Evolutionary conservation across 2,113 vertebrate species (phyloP).

Genomic region (Beaufortia kweichowensis): DNA sequence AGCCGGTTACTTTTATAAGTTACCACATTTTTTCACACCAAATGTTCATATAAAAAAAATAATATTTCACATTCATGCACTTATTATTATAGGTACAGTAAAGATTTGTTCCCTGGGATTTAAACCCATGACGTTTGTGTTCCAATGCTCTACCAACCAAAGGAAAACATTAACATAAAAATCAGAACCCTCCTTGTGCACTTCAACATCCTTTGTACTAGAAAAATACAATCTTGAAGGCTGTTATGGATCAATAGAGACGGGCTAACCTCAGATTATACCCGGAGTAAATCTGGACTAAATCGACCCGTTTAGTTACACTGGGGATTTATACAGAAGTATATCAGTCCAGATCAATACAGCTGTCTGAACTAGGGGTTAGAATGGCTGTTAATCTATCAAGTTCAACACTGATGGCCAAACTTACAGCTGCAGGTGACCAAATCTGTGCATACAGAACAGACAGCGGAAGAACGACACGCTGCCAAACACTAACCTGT

Average conservation of each 20-base stretch:
- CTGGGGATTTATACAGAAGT: slow-evolving; percentile 73
- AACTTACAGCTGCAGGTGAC: slow-evolving; percentile 55
- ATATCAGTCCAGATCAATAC: slow-evolving; percentile 74
- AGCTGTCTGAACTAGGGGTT: slow-evolving; percentile 63
- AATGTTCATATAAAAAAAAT: too few relatives aligned
- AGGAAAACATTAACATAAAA: too few relatives aligned
- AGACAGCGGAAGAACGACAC: background rate
- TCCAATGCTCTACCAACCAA: too few relatives aligned
- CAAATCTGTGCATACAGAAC: slow-evolving; percentile 59
- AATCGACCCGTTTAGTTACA: slow-evolving; percentile 76
- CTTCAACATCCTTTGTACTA: background rate
- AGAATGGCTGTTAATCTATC: slow-evolving; percentile 65
- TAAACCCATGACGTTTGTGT: too few relatives aligned
- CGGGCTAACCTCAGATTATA: slow-evolving; percentile 72
- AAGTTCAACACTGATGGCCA: slow-evolving; percentile 68
- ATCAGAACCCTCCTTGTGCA: background rate
- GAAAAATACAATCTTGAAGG: slow-evolving; percentile 72
- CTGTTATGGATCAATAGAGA: slow-evolving; percentile 70
- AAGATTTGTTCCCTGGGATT: too few relatives aligned
- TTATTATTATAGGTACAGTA: too few relatives aligned
- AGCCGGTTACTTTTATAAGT: too few relatives aligned
- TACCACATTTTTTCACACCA: too few relatives aligned
- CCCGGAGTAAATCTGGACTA: slow-evolving; percentile 72
- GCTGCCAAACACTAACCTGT: background rate
- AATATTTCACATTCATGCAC: too few relatives aligned